Evolutionary conservation across 2,113 vertebrate genomes (phyloP).

Genomic region (Lepus americanus): DNA sequence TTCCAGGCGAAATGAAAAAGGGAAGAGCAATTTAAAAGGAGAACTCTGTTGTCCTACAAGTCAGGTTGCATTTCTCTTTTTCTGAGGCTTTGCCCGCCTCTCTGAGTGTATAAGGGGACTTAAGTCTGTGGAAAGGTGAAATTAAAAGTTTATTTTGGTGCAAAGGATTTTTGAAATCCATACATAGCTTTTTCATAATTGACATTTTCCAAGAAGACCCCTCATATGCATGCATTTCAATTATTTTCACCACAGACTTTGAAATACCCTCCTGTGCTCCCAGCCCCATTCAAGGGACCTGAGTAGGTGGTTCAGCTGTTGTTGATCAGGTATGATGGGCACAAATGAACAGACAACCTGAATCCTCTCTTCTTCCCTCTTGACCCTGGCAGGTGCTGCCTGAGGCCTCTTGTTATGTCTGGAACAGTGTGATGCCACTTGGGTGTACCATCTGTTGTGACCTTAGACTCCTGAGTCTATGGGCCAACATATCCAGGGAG

Average conservation of each 20-base stretch:
- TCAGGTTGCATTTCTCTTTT: not conserved
- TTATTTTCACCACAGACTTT: too few relatives aligned
- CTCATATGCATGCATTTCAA: too few relatives aligned
- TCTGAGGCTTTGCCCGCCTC: not conserved
- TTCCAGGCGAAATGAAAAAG: slow-evolving; percentile 9
- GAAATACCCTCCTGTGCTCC: not conserved
- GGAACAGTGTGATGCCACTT: not conserved
- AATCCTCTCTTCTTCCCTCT: slow-evolving; percentile 2
- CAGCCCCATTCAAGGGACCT: not conserved
- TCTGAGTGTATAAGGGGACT: not conserved
- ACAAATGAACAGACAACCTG: not conserved
- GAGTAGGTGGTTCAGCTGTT: not conserved
- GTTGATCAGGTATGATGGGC: not conserved
- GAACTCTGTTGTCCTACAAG: not conserved
- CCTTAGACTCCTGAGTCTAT: not conserved
- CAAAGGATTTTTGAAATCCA: too few relatives aligned
- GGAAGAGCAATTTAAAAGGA: slow-evolving; percentile 41
- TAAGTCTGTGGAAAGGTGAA: too few relatives aligned
- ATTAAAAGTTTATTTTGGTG: too few relatives aligned
- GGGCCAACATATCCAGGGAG: not conserved
- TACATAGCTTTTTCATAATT: too few relatives aligned
- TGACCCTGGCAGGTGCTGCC: not conserved
- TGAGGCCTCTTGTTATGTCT: not conserved
- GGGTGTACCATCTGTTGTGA: not conserved
- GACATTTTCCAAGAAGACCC: too few relatives aligned